These are phyloP conservation scores for Distichodus sexfasciatus DNA, from an alignment of 2,797 vertebrate genomes.

Conservation along the genomic window DNA sequence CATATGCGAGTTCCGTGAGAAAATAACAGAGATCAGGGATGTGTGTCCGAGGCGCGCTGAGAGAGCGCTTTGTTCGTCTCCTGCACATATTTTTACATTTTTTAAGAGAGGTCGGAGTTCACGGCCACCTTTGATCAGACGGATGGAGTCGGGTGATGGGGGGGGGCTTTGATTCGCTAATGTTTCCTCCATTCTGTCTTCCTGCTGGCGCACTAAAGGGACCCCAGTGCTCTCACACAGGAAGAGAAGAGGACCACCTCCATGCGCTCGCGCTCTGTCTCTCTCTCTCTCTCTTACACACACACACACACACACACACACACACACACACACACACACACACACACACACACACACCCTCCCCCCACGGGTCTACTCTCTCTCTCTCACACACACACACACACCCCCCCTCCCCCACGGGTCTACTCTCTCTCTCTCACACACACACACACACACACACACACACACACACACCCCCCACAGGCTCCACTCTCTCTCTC, in stretches of 20 bases:
- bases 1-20: slow-evolving; percentile 38
- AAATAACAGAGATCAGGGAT: slow-evolving; percentile 20
- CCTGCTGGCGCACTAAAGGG: slow-evolving; percentile 45
- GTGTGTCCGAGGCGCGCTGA: slow-evolving; percentile 26
- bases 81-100: slow-evolving; percentile 26
- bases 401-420: too few species aligned
- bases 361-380: too few species aligned
- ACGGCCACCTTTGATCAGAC: slow-evolving; percentile 49
- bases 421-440: too few species aligned
- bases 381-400: too few species aligned
- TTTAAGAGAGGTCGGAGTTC: slow-evolving; percentile 28
- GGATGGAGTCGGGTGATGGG: slow-evolving; percentile 25
- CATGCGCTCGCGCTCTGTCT: background rate
- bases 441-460: too few species aligned
- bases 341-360: too few species aligned
- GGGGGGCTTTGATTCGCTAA: slow-evolving; percentile 41
- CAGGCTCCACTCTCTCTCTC: too few species aligned
- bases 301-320: background rate
- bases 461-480: too few species aligned
- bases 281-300: background rate
- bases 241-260: slow-evolving; percentile 47
- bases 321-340: background rate
- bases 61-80: slow-evolving; percentile 24
- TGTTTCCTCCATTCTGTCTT: slow-evolving; percentile 43
- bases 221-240: slow-evolving; percentile 40